Base-by-base conservation (phyloP, 2,888 invertebrate genomes). In the Amblyjoppa fuscipennis region DNA sequence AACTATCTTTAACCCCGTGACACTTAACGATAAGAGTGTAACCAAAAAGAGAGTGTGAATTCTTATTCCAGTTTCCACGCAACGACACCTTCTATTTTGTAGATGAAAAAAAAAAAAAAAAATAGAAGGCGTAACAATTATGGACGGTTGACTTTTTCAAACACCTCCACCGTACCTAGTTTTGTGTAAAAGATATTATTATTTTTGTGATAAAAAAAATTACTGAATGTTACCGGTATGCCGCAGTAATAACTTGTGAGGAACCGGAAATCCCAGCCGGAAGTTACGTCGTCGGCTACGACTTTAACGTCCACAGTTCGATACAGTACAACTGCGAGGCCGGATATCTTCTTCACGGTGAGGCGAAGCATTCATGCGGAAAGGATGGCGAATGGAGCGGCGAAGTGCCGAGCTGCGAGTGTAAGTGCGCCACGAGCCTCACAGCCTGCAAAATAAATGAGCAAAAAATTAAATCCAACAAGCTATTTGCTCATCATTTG, bases 301-400 rank as follows among this genome's bases (percentile, higher is more conserved):
- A 98, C 92, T 97, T 98, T 92, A 98, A 98, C 92, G 96, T 98
- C 0, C 98, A 98, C 93, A 98, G 98, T 0, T 96, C 96, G 45
- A 98, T 98, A 69, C 97, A 97, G 92, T 98, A 98, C 94, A 97
- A 98, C 91, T 98, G 98, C 93, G 98, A 98, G 93, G 95, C 96
- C 0, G 98, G 98, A 0, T 97, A 98, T 93, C 95, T 97, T 83
- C 95, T 98, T 84, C 95, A 96, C 6, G 98, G 98, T 0, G 96
- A 97, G 88, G 92, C 96, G 0, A 96, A 95, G 61, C 96, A 97
- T 61, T 95, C 96, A 16, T 98, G 98, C 93, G 96, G 96, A 83
- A 95, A 95, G 64, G 96, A 96, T 81, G 98, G 98, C 5, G 97
- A 97, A 87, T 98, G 98, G 98, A 97, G 97, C 16, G 97, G 97